Conservation (phyloP, 1,140 invertebrate species). For the Atta cephalotes region DNA sequence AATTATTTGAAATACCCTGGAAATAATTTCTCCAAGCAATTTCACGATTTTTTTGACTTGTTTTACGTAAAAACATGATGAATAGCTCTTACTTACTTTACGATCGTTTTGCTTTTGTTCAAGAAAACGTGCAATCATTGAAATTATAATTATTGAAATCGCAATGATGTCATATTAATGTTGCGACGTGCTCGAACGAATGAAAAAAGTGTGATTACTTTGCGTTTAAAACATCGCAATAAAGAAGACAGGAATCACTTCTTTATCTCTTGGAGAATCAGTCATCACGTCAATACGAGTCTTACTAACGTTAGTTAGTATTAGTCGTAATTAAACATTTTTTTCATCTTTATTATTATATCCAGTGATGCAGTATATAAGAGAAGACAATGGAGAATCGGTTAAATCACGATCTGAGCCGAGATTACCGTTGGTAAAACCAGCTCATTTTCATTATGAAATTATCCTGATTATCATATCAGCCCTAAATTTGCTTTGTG, state of each 20-base stretch:
- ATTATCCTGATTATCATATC: conserved; percentile 15
- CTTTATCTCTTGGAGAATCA: not conserved
- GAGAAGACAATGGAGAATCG: not conserved
- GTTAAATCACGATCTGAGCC: not conserved
- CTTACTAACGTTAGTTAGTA: not conserved
- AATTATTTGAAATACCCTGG: not conserved
- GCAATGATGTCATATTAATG: conserved; percentile 11
- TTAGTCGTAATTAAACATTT: not conserved
- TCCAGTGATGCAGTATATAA: not conserved
- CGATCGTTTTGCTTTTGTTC: not conserved
- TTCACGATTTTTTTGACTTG: conserved; percentile 1
- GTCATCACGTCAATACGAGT: not conserved
- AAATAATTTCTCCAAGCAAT: not conserved
- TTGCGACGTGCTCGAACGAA: conserved; percentile 29
- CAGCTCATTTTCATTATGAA: not conserved
- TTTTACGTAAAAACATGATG: conserved; percentile 3
- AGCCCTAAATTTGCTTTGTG: conserved; percentile 12
- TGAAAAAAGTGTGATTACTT: conserved; percentile 37
- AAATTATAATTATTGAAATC: conserved; percentile 45
- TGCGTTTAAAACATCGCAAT: conserved; percentile 15
- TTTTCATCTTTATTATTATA: not conserved
- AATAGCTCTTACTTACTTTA: not conserved
- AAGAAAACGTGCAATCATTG: conserved; percentile 27
- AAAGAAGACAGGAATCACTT: not conserved
- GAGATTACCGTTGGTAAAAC: not conserved